A percentile compares a stretch with the other conserved stretches of the same genome.
Evolutionary conservation across 2,888 invertebrate species (phyloP).

Genomic region (Teleiodes luculella): DNA sequence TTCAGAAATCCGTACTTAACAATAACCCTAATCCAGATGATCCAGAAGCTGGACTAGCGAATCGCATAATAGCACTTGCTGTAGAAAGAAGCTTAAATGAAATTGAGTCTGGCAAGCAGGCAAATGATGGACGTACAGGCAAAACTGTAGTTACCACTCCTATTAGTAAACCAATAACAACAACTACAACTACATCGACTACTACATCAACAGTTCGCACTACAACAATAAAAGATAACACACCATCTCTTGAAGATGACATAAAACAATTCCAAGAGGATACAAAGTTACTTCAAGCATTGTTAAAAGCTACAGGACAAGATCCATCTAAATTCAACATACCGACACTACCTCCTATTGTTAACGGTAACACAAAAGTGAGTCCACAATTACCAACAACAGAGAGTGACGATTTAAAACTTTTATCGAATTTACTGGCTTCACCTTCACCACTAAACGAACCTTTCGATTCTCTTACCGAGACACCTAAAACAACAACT

Average conservation of each 20-base stretch:
- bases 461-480: conserved; percentile 54
- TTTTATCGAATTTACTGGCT: conserved; percentile 58
- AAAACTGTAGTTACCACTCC: conserved; percentile 43
- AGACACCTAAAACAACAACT: conserved; percentile 37
- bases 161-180: conserved; percentile 35
- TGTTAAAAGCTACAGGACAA: conserved; percentile 69
- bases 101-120: conserved; percentile 51
- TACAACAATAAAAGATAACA: conserved; percentile 43
- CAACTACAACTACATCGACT: conserved; percentile 43
- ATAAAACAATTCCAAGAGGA: conserved; percentile 73
- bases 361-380: conserved; percentile 48
- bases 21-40: conserved; percentile 58
- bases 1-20: conserved; percentile 69
- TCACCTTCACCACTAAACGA: conserved; percentile 59
- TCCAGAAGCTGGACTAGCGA: conserved; percentile 70
- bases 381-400: conserved; percentile 44
- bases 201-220: conserved; percentile 46
- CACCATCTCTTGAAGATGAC: conserved; percentile 66
- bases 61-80: conserved; percentile 75
- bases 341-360: conserved; percentile 51
- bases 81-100: conserved; percentile 72
- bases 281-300: conserved; percentile 66
- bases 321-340: conserved; percentile 69
- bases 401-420: conserved; percentile 49
- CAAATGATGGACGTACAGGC: conserved; percentile 46